These are phyloP conservation scores for Cheirogaleus medius DNA, from an alignment of 2,113 vertebrate genomes.

Conservation along the genomic window DNA sequence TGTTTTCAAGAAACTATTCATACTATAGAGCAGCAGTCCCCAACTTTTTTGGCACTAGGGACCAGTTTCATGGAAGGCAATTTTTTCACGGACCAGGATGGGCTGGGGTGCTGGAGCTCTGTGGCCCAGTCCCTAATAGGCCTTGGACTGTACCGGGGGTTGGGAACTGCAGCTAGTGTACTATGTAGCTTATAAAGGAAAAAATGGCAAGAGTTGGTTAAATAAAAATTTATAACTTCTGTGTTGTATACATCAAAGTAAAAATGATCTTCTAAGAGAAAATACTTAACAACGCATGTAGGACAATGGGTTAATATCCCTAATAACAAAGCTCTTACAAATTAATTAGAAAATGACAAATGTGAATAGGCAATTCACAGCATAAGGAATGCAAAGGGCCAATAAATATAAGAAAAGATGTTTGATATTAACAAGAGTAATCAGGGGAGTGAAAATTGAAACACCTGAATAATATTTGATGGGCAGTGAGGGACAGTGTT, in stretches of 20 bases:
- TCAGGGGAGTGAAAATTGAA: neutral
- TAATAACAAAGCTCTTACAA: neutral
- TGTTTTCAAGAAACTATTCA: neutral
- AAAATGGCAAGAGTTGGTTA: neutral
- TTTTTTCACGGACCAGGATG: too few relatives aligned
- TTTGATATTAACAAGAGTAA: neutral
- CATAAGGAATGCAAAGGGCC: neutral
- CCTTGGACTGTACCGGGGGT: too few relatives aligned
- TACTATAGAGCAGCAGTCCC: neutral
- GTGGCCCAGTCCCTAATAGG: too few relatives aligned
- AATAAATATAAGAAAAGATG: neutral
- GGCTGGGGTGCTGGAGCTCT: too few relatives aligned
- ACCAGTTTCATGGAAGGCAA: too few relatives aligned
- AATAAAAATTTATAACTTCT: neutral
- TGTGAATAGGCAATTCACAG: neutral
- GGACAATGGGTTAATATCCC: neutral
- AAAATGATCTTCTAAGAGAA: neutral
- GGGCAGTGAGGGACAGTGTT: neutral
- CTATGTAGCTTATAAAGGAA: neutral
- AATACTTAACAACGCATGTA: neutral
- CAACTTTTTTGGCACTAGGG: too few relatives aligned
- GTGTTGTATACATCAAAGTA: neutral
- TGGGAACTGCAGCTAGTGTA: neutral
- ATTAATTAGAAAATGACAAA: slow-evolving; percentile 30
- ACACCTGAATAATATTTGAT: neutral